phyloP scores from a whole-genome alignment of 1,140 invertebrate species.

The Drosophila subpulchrella region DNA sequence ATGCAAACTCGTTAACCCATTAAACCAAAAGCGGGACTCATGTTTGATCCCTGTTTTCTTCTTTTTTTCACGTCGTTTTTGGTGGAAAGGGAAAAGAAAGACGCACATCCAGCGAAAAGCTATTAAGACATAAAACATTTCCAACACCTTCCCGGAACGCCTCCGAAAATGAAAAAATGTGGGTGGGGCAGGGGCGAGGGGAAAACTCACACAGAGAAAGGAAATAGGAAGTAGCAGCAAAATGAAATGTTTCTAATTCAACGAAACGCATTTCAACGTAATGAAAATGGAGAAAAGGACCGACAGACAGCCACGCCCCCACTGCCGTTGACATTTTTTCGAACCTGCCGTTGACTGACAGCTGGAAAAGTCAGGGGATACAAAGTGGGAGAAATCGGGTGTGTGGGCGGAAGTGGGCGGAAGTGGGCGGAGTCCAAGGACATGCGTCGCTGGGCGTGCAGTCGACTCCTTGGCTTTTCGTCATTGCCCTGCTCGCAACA shows the following conservation, averaged over 20 bases:
- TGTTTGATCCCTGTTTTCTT: constrained; percentile 40
- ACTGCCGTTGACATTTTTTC: constrained; percentile 69
- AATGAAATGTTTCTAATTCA: constrained; percentile 74
- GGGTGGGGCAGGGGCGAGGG: background rate
- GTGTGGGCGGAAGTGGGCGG: background rate
- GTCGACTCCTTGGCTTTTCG: constrained; percentile 52
- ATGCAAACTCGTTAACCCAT: constrained; percentile 73
- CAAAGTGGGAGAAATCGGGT: background rate
- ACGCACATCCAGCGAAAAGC: constrained; percentile 41
- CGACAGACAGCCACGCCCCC: constrained; percentile 33
- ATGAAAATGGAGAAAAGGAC: constrained; percentile 71
- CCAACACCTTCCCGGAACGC: constrained; percentile 69
- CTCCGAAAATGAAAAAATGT: constrained; percentile 19
- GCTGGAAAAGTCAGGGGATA: constrained; percentile 22
- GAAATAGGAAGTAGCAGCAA: constrained; percentile 42
- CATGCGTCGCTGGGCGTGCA: constrained; percentile 70
- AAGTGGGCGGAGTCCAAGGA: constrained; percentile 41
- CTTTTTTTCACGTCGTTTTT: background rate
- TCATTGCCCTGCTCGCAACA: constrained; percentile 75
- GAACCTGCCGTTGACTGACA: constrained; percentile 32
- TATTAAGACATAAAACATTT: constrained; percentile 82
- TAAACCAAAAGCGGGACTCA: constrained; percentile 52
- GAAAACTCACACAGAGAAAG: background rate
- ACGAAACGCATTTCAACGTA: constrained; percentile 73
- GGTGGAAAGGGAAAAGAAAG: background rate